phyloP scores from a whole-genome alignment of 2,797 vertebrate species.

The Huso huso region DNA sequence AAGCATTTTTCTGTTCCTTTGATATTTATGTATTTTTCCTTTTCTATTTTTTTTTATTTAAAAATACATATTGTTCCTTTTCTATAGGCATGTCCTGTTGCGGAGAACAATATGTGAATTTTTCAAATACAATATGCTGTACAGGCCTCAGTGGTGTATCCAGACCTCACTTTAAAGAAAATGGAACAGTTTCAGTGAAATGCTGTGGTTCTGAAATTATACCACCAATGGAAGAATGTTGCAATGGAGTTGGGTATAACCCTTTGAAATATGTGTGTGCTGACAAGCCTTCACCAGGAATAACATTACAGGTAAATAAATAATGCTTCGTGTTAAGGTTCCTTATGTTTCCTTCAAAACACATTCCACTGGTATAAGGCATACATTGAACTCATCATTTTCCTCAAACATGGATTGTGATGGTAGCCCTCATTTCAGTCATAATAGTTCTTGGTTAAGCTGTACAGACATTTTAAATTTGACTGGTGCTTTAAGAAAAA shows the following conservation, averaged over 20 bases:
- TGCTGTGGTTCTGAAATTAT: slow-evolving; percentile 85
- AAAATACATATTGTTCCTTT: slow-evolving; percentile 15
- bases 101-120: slow-evolving; percentile 76
- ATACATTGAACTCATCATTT: too few relatives aligned
- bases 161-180: slow-evolving; percentile 68
- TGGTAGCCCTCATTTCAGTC: too few relatives aligned
- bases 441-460: too few relatives aligned
- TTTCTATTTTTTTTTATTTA: slow-evolving; percentile 26
- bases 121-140: slow-evolving; percentile 79
- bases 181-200: slow-evolving; percentile 64
- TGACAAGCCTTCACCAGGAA: slow-evolving; percentile 68
- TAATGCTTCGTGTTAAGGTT: background rate
- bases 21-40: background rate
- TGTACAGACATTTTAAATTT: too few relatives aligned
- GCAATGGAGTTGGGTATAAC: slow-evolving; percentile 80
- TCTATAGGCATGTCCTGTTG: slow-evolving; percentile 79
- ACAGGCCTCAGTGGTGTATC: slow-evolving; percentile 61
- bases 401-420: too few relatives aligned
- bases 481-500: too few relatives aligned
- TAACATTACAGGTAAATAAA: slow-evolving; percentile 65
- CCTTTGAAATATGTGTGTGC: slow-evolving; percentile 79
- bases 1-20: background rate
- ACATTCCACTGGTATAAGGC: too few relatives aligned
- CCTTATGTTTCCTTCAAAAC: too few relatives aligned
- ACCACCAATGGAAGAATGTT: slow-evolving; percentile 73